Percentiles rank a stretch among this genome's conserved stretches.
Conservation (phyloP, 1,140 invertebrate genomes). For the Brevipalpus yothersi region DNA sequence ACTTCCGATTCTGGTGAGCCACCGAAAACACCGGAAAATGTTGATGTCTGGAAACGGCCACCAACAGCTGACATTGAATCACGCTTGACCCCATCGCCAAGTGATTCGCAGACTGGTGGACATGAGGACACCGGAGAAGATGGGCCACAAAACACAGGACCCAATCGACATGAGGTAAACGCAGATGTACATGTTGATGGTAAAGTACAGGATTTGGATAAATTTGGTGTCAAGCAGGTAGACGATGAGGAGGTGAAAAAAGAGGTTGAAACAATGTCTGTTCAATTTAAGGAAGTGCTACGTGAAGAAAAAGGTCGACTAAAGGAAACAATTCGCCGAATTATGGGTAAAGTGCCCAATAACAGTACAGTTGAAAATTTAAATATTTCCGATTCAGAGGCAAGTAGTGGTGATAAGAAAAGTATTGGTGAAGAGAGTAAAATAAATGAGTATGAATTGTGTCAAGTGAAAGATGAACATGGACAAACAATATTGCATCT, state of each 20-base stretch:
- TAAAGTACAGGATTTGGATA: not conserved
- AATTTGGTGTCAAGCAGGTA: not conserved
- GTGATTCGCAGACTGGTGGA: not conserved
- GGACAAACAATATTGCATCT: conserved; percentile 71
- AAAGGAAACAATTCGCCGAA: conserved; percentile 2
- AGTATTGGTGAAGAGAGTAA: not conserved
- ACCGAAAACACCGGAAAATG: not conserved
- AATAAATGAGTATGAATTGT: conserved; percentile 5
- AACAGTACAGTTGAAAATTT: not conserved
- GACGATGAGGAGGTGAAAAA: conserved; percentile 5
- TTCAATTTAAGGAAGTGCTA: conserved; percentile 5
- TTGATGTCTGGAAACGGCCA: conserved; percentile 14
- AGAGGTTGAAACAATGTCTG: conserved; percentile 6
- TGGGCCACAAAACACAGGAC: not conserved
- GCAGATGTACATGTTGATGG: conserved; percentile 7
- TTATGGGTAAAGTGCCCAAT: conserved; percentile 2
- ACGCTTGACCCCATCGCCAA: conserved; percentile 5
- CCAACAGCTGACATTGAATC: conserved; percentile 13
- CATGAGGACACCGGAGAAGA: not conserved
- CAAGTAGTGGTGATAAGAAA: not conserved
- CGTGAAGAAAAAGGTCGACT: conserved; percentile 8
- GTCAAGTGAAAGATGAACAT: conserved; percentile 40
- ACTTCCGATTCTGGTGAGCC: not conserved
- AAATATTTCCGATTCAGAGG: not conserved
- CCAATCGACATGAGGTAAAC: not conserved